Evolutionary conservation across 2,888 invertebrate species (phyloP), one percentile per base, ranked within the genome.

Genomic region (Xylota sylvarum): DNA sequence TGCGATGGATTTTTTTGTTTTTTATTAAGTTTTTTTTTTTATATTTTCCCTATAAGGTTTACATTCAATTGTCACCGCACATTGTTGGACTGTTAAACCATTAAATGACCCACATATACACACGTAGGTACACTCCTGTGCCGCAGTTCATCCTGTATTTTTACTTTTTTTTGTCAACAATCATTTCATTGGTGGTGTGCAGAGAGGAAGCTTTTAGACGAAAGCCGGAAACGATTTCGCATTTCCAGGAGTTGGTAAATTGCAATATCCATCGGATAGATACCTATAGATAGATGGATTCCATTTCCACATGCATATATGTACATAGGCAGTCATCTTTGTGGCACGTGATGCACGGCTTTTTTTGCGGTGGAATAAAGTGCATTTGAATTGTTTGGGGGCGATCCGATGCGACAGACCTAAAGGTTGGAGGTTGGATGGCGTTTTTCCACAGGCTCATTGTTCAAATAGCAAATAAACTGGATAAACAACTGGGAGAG

Each of bases 221-320:
- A 86, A 86, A 58, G 82, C 86, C 82, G 86, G 86, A 86, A 82
- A 86, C 82, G 82, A 82, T 82, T 86, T 86, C 86, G 82, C 56
- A 86, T 82, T 86, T 81, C 72, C 86, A 86, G 77, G 86, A 86
- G 82, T 82, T 78, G 86, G 86, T 82, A 86, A 86, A 86, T 86
- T 86, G 86, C 86, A 86, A 86, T 82, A 86, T 78, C 86, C 82
- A 86, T 86, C 73, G 86, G 73, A 82, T 82, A 72, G 85, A 81
- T 84, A 14, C 43, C 43, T 43, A n/a, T n/a, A 80, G 80, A 80
- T 73, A 73, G 82, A 82, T 82, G 73, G 76, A 85, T 69, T 73
- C 82, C 86, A 86, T 82, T 86, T 82, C 62, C 77, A 82, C 19
- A 60, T 9, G 35, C 56, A 30, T 30, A 37, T 35, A 46, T 32